A percentile compares a stretch with the other conserved stretches of the same genome.
phyloP scores from a whole-genome alignment of 2,797 vertebrate genomes.

The Tiaroga cobitis region DNA sequence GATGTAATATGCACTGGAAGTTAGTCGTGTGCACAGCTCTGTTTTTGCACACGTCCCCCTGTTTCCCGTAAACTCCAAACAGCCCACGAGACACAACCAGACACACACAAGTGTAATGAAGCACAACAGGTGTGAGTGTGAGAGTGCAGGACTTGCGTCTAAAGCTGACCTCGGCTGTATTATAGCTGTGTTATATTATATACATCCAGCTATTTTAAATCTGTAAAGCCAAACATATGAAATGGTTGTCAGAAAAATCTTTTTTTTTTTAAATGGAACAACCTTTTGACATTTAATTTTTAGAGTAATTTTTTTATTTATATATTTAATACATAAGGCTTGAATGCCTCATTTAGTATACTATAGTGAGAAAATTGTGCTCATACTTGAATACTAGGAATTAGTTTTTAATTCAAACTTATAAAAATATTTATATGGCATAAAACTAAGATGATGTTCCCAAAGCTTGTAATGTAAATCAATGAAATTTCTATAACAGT shows the following conservation, averaged over 20 bases:
- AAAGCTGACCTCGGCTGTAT: conserved; percentile 23
- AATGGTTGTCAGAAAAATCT: not conserved
- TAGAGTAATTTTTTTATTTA: too few relatives aligned
- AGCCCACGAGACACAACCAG: not conserved
- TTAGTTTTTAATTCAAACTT: too few relatives aligned
- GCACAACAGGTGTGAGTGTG: conserved; percentile 68
- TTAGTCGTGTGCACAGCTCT: conserved; percentile 11
- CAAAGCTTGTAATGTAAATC: not conserved
- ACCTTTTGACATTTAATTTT: not conserved
- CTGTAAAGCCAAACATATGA: not conserved
- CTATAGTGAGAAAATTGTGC: not conserved
- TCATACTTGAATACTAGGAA: not conserved
- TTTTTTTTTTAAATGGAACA: not conserved
- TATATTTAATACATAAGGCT: too few relatives aligned
- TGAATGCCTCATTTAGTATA: not conserved
- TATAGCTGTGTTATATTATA: not conserved
- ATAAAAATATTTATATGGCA: too few relatives aligned
- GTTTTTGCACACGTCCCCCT: conserved; percentile 41
- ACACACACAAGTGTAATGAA: conserved; percentile 59
- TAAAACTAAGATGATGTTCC: not conserved
- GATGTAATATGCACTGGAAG: not conserved
- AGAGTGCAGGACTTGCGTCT: not conserved
- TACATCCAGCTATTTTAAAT: conserved; percentile 12
- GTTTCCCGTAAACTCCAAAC: conserved; percentile 58
- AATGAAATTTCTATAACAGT: not conserved